Percentiles rank a stretch among this genome's conserved stretches.
These are phyloP conservation scores for Promerops cafer DNA, from an alignment of 2,113 vertebrate genomes.

Conservation along the genomic window DNA sequence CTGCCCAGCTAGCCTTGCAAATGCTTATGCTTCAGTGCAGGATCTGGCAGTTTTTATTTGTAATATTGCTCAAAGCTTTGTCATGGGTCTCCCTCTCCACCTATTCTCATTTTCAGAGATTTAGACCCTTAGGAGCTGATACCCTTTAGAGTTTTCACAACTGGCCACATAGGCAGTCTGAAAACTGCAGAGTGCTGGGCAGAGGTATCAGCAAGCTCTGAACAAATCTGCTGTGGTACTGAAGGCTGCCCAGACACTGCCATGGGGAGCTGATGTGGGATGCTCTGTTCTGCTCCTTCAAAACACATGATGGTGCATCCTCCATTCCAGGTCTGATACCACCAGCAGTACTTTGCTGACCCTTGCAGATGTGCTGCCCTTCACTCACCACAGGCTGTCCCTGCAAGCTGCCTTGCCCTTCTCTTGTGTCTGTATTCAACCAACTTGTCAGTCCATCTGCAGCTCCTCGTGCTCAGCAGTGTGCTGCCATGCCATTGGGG, in stretches of 20 bases:
- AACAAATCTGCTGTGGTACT: not conserved
- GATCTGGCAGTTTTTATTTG: not conserved
- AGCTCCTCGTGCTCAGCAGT: not conserved
- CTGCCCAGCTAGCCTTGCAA: not conserved
- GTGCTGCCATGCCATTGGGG: not conserved
- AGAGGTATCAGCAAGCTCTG: not conserved
- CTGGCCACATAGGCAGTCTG: not conserved
- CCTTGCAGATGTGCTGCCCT: not conserved
- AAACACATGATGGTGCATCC: fast-evolving
- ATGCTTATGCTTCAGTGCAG: not conserved
- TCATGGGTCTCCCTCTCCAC: not conserved
- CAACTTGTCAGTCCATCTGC: not conserved
- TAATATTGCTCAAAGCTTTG: not conserved
- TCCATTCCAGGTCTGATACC: not conserved
- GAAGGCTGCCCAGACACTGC: not conserved
- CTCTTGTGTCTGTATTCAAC: not conserved
- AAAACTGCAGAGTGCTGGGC: not conserved
- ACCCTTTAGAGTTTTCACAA: not conserved
- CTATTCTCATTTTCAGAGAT: not conserved
- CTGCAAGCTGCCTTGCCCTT: not conserved
- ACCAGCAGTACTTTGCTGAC: not conserved
- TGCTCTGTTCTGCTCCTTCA: not conserved
- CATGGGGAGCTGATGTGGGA: not conserved
- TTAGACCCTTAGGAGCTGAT: not conserved
- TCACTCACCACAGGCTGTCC: not conserved